Percentiles rank a stretch among this genome's conserved stretches.
These are phyloP conservation scores for Oxytorus armatus DNA, from an alignment of 2,888 invertebrate species.

Conservation along the genomic window DNA sequence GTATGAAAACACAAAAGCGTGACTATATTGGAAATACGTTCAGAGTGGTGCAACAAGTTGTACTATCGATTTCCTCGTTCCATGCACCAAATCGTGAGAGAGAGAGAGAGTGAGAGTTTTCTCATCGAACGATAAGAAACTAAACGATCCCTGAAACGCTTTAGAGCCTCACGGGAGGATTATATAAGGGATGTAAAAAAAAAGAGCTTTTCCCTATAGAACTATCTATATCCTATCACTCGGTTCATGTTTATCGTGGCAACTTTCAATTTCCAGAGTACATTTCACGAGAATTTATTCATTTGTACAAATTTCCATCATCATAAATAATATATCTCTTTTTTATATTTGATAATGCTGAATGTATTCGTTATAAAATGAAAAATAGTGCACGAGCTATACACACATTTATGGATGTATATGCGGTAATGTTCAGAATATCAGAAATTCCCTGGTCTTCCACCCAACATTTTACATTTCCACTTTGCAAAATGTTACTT, in stretches of 20 bases:
- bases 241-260: background rate
- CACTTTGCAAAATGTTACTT: background rate
- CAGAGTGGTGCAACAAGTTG: constrained; percentile 66
- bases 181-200: constrained; percentile 54
- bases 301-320: background rate
- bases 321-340: constrained; percentile 7
- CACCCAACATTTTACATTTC: background rate
- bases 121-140: constrained; percentile 55
- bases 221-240: too few species aligned
- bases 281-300: constrained; percentile 2
- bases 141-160: constrained; percentile 63
- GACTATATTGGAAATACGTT: background rate
- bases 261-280: too few species aligned
- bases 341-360: too few species aligned
- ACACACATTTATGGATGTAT: too few species aligned
- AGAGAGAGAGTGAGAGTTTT: constrained; percentile 21
- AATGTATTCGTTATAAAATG: too few species aligned
- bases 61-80: constrained; percentile 64
- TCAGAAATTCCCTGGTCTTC: background rate
- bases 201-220: background rate
- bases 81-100: constrained; percentile 24
- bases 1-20: constrained; percentile 29
- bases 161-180: constrained; percentile 66
- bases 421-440: too few species aligned
- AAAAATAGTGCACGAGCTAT: too few species aligned